A percentile compares a stretch with the other conserved stretches of the same genome.
These are phyloP conservation scores for Spinibarbus caldwelli DNA, from an alignment of 2,797 vertebrate genomes.

Conservation along the genomic window DNA sequence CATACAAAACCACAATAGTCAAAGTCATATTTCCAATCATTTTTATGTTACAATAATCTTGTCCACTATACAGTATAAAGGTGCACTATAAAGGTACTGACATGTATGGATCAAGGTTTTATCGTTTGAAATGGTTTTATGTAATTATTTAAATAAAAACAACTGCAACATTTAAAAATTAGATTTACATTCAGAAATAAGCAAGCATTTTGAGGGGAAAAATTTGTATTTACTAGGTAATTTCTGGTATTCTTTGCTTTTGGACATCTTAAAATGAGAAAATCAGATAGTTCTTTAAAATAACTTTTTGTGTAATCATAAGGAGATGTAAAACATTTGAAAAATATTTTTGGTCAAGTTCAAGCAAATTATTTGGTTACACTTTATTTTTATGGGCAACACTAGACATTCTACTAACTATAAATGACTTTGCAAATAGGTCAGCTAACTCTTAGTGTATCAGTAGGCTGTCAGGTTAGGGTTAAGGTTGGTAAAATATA, in stretches of 20 bases:
- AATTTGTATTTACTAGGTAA: neutral
- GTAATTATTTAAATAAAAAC: neutral
- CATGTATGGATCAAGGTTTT: neutral
- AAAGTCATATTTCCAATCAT: neutral
- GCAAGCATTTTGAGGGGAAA: neutral
- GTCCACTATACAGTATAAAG: neutral
- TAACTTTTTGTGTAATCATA: neutral
- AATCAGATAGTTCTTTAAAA: neutral
- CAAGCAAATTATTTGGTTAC: neutral
- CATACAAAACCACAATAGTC: neutral
- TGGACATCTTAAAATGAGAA: neutral
- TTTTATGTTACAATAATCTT: slow-evolving; percentile 1
- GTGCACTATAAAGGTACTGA: neutral
- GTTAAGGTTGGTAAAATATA: neutral
- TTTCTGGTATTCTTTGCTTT: neutral
- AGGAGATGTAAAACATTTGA: neutral
- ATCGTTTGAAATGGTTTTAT: neutral
- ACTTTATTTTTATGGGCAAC: neutral
- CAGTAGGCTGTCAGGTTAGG: neutral
- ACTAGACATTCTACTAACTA: neutral
- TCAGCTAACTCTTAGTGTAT: neutral
- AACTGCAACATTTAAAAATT: neutral
- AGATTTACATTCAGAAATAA: neutral
- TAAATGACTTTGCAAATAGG: neutral
- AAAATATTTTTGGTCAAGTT: neutral